phyloP scores from a whole-genome alignment of 2,113 vertebrate genomes.

The Galemys pyrenaicus region DNA sequence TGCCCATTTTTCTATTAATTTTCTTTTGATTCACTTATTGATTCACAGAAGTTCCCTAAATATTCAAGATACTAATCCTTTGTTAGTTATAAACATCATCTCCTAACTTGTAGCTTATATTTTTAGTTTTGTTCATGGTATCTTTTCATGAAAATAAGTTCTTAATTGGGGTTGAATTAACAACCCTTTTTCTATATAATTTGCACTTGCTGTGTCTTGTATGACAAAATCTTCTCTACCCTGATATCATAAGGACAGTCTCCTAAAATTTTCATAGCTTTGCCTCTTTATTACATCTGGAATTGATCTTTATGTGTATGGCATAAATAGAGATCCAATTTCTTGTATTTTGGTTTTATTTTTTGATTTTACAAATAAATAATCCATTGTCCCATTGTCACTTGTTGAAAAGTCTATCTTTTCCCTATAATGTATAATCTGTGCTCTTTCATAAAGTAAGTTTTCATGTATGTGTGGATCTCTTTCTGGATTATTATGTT shows the following conservation, averaged over 20 bases:
- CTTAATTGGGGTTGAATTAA: neutral
- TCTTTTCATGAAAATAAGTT: conserved; percentile 23
- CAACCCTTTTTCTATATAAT: neutral
- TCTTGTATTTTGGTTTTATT: neutral
- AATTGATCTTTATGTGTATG: neutral
- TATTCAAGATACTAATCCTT: neutral
- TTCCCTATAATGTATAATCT: neutral
- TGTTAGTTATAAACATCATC: neutral
- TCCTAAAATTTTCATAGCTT: conserved; percentile 28
- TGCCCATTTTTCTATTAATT: neutral
- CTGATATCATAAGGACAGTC: neutral
- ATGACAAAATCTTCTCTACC: neutral
- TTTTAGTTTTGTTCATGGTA: neutral
- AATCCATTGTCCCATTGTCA: neutral
- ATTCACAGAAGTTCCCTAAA: neutral
- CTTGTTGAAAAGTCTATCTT: neutral
- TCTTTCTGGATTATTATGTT: neutral
- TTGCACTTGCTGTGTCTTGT: neutral
- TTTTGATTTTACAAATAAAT: neutral
- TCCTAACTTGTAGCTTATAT: neutral
- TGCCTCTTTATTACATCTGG: conserved; percentile 8
- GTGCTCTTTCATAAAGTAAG: neutral
- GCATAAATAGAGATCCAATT: neutral
- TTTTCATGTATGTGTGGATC: neutral
- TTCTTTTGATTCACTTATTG: neutral